Base-by-base conservation (phyloP, 2,888 invertebrate species). In the Macroteleia sp. region DNA sequence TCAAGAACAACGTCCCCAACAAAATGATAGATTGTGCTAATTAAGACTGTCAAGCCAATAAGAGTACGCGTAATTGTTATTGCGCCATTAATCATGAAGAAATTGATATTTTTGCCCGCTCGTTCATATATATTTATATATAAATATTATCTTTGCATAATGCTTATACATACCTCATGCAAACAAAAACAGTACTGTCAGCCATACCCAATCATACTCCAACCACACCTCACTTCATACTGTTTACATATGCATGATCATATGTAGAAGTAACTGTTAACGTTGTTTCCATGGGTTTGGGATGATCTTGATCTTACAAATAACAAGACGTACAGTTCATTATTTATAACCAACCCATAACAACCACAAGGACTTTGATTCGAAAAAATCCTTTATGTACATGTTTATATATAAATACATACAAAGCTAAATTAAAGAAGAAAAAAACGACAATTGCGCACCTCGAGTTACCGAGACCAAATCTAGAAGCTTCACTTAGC, bases 21-120 rank as follows among this genome's bases (percentile, higher is more conserved):
- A n/a, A 42, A 14, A 50, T 59, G 32, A 73, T 59, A 69, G 79
- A 78, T 81, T 81, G 81, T 82, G 82, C 82, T 83, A 83, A 61
- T 52, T 39, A 77, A 67, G 62, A 61, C 69, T 41, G 69, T 69
- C 59, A 57, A 57, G 48, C 41, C 48, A 67, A 46, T 67, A 56
- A 61, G 46, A 61, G 20, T 46, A 28, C 46, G 44, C 41, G 32
- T 52, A 42, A 14, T 4, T 25, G 22, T 17, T 14, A 42, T 42
- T 28, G 42, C 17, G 28, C 16, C 3, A 3, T 36, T 19, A 44
- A 57, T 28, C 30, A 30, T 59, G 3, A 44, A 44, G 25, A 14
- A 16, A 22, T 22, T 42, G 10, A 17, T 42, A 14, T 22, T 34
- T 50, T 16, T 50, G 25, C 12, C 41, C 3, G 8, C 20, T 48